phyloP scores from a whole-genome alignment of 2,797 vertebrate species.

The Lophotriccus pileatus region DNA sequence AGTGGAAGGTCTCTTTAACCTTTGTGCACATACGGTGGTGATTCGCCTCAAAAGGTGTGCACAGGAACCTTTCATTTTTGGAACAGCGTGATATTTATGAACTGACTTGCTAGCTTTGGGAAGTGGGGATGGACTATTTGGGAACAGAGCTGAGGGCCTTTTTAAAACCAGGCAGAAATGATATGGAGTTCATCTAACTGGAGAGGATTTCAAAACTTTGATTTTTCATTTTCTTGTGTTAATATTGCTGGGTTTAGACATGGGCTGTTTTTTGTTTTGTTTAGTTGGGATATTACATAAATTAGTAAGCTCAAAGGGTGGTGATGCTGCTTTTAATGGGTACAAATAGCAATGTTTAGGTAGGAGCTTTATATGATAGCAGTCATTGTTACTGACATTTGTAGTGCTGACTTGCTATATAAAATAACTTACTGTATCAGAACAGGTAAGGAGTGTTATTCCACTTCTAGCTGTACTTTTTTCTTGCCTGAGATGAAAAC shows the following conservation, averaged over 20 bases:
- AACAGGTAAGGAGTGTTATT: not conserved
- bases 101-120: not conserved
- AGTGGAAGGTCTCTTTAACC: not conserved
- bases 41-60: not conserved
- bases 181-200: not conserved
- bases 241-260: not conserved
- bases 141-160: not conserved
- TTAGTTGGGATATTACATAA: not conserved
- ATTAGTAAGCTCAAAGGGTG: not conserved
- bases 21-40: not conserved
- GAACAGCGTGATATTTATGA: not conserved
- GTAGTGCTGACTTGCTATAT: not conserved
- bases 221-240: not conserved
- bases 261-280: not conserved
- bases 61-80: rapidly evolving
- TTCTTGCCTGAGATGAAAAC: not conserved
- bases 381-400: not conserved
- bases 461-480: not conserved
- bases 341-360: not conserved
- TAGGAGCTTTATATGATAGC: not conserved
- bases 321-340: not conserved
- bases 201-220: not conserved
- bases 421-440: not conserved
- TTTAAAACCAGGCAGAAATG: not conserved
- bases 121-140: not conserved